Conservation (phyloP, 2,113 vertebrate species). For the Entomyzon cyanotis region DNA sequence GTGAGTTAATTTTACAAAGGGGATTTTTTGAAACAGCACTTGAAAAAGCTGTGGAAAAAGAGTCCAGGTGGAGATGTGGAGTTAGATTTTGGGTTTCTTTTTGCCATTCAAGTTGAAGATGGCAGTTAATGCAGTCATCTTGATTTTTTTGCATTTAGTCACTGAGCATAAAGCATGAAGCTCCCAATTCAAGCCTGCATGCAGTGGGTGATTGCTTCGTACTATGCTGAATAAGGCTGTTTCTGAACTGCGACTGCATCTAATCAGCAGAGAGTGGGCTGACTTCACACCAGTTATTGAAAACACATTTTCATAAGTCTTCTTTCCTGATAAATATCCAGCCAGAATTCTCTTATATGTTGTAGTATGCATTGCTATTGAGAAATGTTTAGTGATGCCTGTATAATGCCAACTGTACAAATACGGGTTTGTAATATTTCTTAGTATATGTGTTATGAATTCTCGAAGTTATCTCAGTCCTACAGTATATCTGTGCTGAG, state of each 20-base stretch:
- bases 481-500: slow-evolving; percentile 28
- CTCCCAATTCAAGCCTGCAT: slow-evolving; percentile 15
- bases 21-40: background rate
- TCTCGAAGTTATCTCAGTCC: slow-evolving; percentile 45
- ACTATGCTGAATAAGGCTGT: slow-evolving; percentile 47
- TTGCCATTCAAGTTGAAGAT: background rate
- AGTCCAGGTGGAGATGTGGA: background rate
- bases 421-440: slow-evolving; percentile 24
- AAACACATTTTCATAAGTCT: slow-evolving; percentile 52
- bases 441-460: slow-evolving; percentile 52
- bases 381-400: slow-evolving; percentile 36
- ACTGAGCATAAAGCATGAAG: slow-evolving; percentile 38
- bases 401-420: slow-evolving; percentile 9
- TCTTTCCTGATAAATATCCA: slow-evolving; percentile 44
- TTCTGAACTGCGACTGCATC: slow-evolving; percentile 49
- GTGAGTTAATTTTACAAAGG: background rate
- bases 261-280: slow-evolving; percentile 65
- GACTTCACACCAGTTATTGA: slow-evolving; percentile 58
- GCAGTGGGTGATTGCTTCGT: slow-evolving; percentile 48
- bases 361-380: slow-evolving; percentile 24
- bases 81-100: slow-evolving; percentile 4
- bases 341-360: slow-evolving; percentile 11
- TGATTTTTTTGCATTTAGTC: slow-evolving; percentile 16
- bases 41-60: background rate
- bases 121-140: slow-evolving; percentile 42